Conservation (phyloP, 2,888 invertebrate genomes). For the Cephus pulcher region DNA sequence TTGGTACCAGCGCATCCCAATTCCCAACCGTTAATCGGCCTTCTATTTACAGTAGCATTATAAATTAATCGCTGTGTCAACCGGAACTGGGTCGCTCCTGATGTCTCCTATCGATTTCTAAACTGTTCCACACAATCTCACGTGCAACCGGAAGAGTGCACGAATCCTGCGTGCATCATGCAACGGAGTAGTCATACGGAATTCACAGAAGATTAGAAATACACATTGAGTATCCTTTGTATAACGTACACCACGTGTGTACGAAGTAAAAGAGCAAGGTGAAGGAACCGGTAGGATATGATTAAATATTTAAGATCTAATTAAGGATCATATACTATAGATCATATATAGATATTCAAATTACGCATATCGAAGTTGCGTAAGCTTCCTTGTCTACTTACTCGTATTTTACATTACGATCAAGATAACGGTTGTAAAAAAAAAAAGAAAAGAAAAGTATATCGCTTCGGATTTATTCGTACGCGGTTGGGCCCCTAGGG, state of each 20-base stretch:
- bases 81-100: conserved; percentile 4
- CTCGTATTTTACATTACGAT: neutral
- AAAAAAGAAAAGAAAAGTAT: neutral
- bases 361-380: neutral
- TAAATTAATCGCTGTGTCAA: conserved; percentile 54
- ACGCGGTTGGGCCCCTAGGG: neutral
- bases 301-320: neutral
- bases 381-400: neutral
- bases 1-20: conserved; percentile 45
- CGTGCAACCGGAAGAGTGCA: neutral
- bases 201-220: neutral
- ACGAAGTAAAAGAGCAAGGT: neutral
- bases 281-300: neutral
- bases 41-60: conserved; percentile 12
- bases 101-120: neutral
- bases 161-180: conserved; percentile 41
- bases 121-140: conserved; percentile 11
- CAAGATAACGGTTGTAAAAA: neutral
- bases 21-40: conserved; percentile 12
- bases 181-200: conserved; percentile 19
- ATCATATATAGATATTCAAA: neutral
- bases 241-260: neutral
- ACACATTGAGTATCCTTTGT: neutral
- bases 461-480: neutral
- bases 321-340: neutral